These are phyloP conservation scores for Lordiphosa collinella DNA, from an alignment of 1,140 invertebrate species.

Conservation along the genomic window DNA sequence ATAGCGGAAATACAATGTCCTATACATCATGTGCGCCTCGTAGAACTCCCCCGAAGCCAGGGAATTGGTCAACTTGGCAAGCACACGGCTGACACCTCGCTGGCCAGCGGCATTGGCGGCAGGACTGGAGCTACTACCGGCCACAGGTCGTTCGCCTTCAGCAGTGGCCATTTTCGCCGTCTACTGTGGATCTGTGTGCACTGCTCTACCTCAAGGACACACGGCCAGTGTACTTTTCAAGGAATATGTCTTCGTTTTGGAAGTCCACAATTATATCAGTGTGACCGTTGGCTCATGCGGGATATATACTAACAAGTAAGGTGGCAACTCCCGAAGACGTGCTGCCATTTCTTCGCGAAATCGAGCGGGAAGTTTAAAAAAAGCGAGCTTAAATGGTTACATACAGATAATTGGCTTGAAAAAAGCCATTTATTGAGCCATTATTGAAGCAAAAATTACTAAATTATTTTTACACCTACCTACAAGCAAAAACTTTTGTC, in stretches of 20 bases:
- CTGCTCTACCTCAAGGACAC: background rate
- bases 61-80: conserved; percentile 91
- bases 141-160: conserved; percentile 38
- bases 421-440: no score
- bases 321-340: no score
- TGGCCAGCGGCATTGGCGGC: conserved; percentile 43
- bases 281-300: no score
- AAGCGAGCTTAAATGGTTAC: no score
- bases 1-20: conserved; percentile 96
- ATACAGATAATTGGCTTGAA: no score
- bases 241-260: conserved; percentile 4
- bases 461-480: no score
- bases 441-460: no score
- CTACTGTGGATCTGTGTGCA: conserved; percentile 36
- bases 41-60: conserved; percentile 93
- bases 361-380: no score
- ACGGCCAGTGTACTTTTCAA: background rate
- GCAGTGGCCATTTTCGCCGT: conserved; percentile 80
- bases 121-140: conserved; percentile 34
- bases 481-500: no score
- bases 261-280: conserved; percentile 17
- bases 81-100: conserved; percentile 85
- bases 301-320: no score
- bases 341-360: no score
- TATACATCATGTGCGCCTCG: conserved; percentile 98